Conservation (phyloP, 2,888 invertebrate species). For the Amorpha juglandis region DNA sequence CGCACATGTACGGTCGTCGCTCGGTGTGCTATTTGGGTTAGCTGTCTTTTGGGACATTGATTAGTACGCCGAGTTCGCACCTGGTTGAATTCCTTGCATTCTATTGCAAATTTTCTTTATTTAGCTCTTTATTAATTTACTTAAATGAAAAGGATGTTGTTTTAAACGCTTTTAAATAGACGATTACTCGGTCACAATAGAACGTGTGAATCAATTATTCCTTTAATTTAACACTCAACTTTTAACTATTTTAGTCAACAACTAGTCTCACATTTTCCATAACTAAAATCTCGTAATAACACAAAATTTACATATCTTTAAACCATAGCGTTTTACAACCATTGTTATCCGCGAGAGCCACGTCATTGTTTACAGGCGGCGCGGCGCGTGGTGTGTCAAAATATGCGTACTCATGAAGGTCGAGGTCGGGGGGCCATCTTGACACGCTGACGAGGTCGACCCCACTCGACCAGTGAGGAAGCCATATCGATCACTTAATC, state of each 20-base stretch:
- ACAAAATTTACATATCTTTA: not conserved
- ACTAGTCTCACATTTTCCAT: not conserved
- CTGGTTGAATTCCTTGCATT: not conserved
- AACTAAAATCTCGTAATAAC: not conserved
- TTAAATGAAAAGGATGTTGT: too few relatives aligned
- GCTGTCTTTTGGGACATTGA: constrained; percentile 13
- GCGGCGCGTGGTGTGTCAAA: constrained; percentile 45
- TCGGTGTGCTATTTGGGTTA: constrained; percentile 7
- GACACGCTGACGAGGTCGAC: constrained; percentile 37
- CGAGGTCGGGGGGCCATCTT: constrained; percentile 43
- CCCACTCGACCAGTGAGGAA: too few relatives aligned
- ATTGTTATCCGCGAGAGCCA: constrained; percentile 2
- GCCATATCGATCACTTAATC: constrained; percentile 19
- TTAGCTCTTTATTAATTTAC: not conserved
- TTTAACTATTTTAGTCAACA: not conserved
- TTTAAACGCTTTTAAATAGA: too few relatives aligned
- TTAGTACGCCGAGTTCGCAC: not conserved
- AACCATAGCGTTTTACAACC: not conserved
- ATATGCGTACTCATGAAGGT: constrained; percentile 45
- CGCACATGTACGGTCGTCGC: constrained; percentile 25
- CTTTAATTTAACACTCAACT: not conserved
- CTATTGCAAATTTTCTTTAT: not conserved
- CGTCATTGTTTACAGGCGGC: constrained; percentile 29
- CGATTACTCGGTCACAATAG: too few relatives aligned
- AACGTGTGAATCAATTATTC: not conserved